phyloP scores from a whole-genome alignment of 2,113 vertebrate species.

The Cervus canadensis region DNA sequence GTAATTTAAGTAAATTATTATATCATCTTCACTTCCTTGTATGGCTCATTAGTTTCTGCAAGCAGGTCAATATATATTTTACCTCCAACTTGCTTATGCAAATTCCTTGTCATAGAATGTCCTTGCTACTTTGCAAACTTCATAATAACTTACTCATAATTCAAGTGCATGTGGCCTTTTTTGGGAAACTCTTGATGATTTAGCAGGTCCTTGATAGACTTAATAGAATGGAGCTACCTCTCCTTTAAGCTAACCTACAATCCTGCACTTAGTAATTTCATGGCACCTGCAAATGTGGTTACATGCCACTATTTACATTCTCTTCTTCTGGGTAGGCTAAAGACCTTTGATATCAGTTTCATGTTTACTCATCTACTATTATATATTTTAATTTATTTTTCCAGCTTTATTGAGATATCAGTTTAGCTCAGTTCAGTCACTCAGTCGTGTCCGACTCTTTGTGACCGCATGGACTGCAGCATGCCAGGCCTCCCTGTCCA shows the following conservation, averaged over 20 bases:
- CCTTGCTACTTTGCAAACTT: neutral
- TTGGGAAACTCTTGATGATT: neutral
- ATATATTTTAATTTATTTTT: neutral
- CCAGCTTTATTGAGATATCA: neutral
- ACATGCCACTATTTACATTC: neutral
- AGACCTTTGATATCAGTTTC: neutral
- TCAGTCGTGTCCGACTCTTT: neutral
- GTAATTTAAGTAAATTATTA: neutral
- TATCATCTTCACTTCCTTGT: neutral
- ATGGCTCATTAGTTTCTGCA: neutral
- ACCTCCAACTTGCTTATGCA: neutral
- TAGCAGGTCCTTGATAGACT: neutral
- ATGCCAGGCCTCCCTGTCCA: neutral
- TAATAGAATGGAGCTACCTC: neutral
- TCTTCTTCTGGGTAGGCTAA: neutral
- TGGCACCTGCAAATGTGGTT: neutral
- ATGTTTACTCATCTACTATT: neutral
- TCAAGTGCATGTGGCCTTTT: neutral
- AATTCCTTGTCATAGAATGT: neutral
- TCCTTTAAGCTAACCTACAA: neutral
- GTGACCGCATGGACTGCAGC: neutral
- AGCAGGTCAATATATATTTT: neutral
- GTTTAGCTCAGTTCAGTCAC: neutral
- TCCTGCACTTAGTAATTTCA: neutral
- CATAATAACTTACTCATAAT: neutral